Evolutionary conservation across 2,888 invertebrate species (phyloP).

Genomic region (Hypomecis atomaria): DNA sequence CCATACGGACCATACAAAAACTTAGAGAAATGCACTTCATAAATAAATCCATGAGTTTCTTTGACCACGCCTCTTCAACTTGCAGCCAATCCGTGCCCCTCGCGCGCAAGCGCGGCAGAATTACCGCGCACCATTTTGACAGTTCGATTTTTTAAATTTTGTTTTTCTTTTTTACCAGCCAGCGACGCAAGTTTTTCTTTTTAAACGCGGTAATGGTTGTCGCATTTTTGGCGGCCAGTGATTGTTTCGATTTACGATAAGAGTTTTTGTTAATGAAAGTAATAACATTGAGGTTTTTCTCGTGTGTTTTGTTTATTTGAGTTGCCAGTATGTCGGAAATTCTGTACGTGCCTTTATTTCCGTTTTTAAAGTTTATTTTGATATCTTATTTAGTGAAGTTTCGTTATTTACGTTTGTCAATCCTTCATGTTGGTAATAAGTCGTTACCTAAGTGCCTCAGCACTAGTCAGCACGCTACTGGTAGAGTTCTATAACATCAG

Average conservation of each 20-base stretch:
- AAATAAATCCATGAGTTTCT: constrained; percentile 76
- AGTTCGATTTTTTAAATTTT: constrained; percentile 65
- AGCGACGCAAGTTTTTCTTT: constrained; percentile 62
- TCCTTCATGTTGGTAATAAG: background rate
- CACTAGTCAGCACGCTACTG: too few species aligned
- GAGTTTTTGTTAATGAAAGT: constrained; percentile 73
- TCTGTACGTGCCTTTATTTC: constrained; percentile 34
- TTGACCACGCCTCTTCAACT: constrained; percentile 68
- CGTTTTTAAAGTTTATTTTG: constrained; percentile 37
- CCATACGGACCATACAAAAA: constrained; percentile 56
- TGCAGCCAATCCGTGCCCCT: constrained; percentile 63
- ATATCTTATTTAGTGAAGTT: constrained; percentile 35
- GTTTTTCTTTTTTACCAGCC: constrained; percentile 61
- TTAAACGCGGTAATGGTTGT: constrained; percentile 61
- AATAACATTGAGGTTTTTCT: constrained; percentile 53
- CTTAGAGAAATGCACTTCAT: constrained; percentile 74
- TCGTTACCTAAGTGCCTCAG: too few species aligned
- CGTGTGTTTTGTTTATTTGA: constrained; percentile 37
- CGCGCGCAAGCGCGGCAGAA: constrained; percentile 66
- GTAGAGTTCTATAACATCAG: too few species aligned
- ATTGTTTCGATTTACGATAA: constrained; percentile 74
- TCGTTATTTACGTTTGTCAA: background rate
- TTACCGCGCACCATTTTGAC: constrained; percentile 82
- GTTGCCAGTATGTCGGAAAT: background rate
- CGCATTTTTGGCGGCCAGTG: constrained; percentile 70